Evolutionary conservation across 2,113 vertebrate genomes (phyloP), one percentile per base, ranked within the genome.

Genomic region (Rhabdornis inornatus): DNA sequence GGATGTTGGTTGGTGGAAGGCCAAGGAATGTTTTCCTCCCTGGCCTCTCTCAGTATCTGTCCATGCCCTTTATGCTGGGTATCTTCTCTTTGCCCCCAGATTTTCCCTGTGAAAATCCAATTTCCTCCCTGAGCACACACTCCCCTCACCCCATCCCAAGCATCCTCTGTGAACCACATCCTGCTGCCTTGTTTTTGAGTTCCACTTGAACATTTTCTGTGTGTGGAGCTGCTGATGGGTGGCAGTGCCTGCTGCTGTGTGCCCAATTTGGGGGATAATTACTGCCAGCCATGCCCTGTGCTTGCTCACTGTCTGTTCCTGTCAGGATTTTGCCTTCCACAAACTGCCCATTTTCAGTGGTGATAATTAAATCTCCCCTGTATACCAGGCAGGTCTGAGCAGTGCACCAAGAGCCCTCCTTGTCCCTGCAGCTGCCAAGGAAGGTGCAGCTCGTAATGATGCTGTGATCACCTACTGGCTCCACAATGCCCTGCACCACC

Each of bases 231-330:
- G 66, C 75, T 94, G 90, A 52, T 37, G 82, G 82, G 52, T 52
- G 18, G 69, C 84, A 94, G 81, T 85, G 81, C 71, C 94, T 92
- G 95, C 90, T 85, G 92, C 94, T 82, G 0, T 7, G 5, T 12
- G 2, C 82, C 72, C 63, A 10, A 13, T 53, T 52, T 22, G 52
- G 33, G 10, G 44, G 69, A 74, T 7, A 37, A 65, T 84, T 28
- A 3, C 83, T 25, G 61, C 0, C 5, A 66, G 66, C 50, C 64
- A 5, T 47, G 45, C 45, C 50, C 83, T 24, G 63, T 64, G 68
- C 77, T 81, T 76, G 83, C 84, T 72, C 81, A 28, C 70, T 82
- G 3, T 61, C 87, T 95, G 79, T 14, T 95, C 72, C 91, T 61
- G 78, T 33, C 94, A 87, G 87, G 14, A 53, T 57, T 28, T 16